Base-by-base conservation (phyloP, 2,797 vertebrate species). In the Sardinella longiceps region DNA sequence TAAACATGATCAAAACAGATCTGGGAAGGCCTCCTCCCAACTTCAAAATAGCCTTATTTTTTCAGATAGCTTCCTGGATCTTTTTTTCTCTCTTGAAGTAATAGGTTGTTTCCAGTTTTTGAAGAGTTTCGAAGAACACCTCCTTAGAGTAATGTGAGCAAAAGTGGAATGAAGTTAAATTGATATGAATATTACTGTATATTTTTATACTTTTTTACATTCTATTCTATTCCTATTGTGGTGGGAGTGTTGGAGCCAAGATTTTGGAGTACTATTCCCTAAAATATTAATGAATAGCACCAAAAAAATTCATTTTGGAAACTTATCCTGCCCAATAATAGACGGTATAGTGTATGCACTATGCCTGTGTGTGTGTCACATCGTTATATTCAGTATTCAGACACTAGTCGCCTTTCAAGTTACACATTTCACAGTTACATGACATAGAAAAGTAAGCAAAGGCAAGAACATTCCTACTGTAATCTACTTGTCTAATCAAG, bases 1-100 rank as follows among this genome's bases (percentile, higher is more conserved):
- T 77, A 77, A 77, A 77, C 23, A 77, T 43, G 37, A 77, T 77
- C 70, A 77, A 77, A 77, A 77, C 70, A 77, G 70, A 39, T 39
- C 33, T 14, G 37, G 37, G 7, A 23, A 77, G 51, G 3, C 51
- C 33, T 39, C 39, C 70, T 39, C 33, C 70, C 37, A 9, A 43
- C 70, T 77, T 43, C 20, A 43, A 77, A 77, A 77, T 6, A 77
- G 33, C 37, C 15, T 43, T 43, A 2, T 30, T 39, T 39, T 39
- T 15, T 20, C 15, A 18, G 14, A 74, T 15, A 74, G 33, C 33
- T 74, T 43, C 70, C 70, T 77, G 37, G 66, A 74, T 74, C 43
- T 20, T 70, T 63, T 25, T 10, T 4, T 53, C 9, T 53, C 66
- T 43, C 37, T 1, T 18, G 6, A 43, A 37, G 70, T 77, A 77